A percentile compares a stretch with the other conserved stretches of the same genome.
Evolutionary conservation across 2,797 vertebrate species (phyloP).

Genomic region (Gymnodraco acuticeps): DNA sequence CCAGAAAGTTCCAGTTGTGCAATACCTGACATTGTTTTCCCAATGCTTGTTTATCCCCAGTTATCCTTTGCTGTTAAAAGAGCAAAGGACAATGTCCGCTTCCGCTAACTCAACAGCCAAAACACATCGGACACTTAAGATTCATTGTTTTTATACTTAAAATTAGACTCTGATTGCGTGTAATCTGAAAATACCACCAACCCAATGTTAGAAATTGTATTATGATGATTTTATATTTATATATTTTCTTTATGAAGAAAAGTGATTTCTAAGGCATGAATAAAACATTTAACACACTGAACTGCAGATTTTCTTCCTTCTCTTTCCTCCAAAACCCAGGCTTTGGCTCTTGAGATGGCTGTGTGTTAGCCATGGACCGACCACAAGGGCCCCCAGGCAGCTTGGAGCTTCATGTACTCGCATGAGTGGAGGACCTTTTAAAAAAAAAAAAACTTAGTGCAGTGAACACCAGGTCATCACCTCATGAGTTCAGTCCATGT

Average conservation of each 20-base stretch:
- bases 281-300: neutral
- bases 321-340: neutral
- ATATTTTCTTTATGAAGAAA: neutral
- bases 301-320: neutral
- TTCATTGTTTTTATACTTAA: neutral
- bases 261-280: neutral
- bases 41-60: constrained; percentile 1
- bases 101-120: neutral
- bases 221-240: neutral
- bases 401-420: constrained; percentile 1
- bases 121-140: neutral
- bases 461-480: constrained; percentile 7
- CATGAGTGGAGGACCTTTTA: neutral
- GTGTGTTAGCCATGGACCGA: neutral
- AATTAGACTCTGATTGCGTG: neutral
- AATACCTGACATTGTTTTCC: neutral
- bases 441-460: neutral
- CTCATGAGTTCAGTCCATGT: neutral
- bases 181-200: too few species aligned
- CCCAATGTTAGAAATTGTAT: neutral
- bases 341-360: neutral
- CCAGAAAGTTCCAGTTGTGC: neutral
- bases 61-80: neutral
- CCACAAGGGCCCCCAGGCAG: neutral
- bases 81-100: neutral